These are phyloP conservation scores for Poeciliopsis occidentalis DNA, from an alignment of 2,113 vertebrate species.

Conservation along the genomic window DNA sequence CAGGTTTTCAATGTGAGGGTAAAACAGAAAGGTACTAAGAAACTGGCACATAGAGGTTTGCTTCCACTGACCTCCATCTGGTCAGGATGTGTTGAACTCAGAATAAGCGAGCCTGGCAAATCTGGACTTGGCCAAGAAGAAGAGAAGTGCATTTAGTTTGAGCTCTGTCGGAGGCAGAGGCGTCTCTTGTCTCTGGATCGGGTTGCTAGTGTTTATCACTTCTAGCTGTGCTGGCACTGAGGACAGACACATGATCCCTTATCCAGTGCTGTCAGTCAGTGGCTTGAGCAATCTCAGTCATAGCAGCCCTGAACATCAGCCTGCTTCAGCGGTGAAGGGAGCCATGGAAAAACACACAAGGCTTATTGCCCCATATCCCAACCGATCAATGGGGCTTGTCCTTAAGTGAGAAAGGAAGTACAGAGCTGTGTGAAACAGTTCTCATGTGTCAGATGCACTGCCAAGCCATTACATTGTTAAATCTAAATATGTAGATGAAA, in stretches of 20 bases:
- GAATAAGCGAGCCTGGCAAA: conserved; percentile 35
- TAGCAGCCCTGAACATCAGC: conserved; percentile 59
- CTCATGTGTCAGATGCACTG: conserved; percentile 60
- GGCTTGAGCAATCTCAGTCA: conserved; percentile 84
- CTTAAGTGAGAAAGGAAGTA: conserved; percentile 77
- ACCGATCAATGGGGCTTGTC: conserved; percentile 76
- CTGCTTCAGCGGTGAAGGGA: conserved; percentile 65
- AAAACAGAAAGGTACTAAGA: conserved; percentile 27
- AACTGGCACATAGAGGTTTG: conserved; percentile 27
- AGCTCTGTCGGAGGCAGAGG: conserved; percentile 88
- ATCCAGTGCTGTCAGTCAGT: conserved; percentile 91
- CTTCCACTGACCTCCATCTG: conserved; percentile 49
- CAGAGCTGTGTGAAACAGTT: conserved; percentile 63
- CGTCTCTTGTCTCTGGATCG: conserved; percentile 87
- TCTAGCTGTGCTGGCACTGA: conserved; percentile 87
- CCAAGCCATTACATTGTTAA: conserved; percentile 49
- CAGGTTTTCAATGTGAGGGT: conserved; percentile 13
- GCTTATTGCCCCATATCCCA: conserved; percentile 64
- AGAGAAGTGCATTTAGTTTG: conserved; percentile 86
- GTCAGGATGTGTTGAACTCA: conserved; percentile 26
- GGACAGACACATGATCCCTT: conserved; percentile 90
- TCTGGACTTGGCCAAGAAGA: conserved; percentile 64
- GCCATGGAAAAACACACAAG: conserved; percentile 68
- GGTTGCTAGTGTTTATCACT: conserved; percentile 95
- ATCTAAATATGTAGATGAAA: conserved; percentile 34